These are phyloP conservation scores for Helarctos malayanus DNA, from an alignment of 2,797 vertebrate genomes.

Conservation along the genomic window DNA sequence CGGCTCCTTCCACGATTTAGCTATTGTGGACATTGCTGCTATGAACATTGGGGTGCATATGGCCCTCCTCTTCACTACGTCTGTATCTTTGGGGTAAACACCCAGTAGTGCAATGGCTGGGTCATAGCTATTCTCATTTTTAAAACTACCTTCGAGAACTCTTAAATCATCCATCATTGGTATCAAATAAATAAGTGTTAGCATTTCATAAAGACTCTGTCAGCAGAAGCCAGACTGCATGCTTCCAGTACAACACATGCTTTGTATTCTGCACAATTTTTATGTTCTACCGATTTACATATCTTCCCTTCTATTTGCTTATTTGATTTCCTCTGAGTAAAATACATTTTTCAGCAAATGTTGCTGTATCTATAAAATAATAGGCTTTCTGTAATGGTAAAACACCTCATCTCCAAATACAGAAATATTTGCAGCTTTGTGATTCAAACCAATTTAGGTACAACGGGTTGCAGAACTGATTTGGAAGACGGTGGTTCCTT, in stretches of 20 bases:
- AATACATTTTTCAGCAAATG: slow-evolving; percentile 85
- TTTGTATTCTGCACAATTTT: slow-evolving; percentile 13
- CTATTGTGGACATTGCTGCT: too few species aligned
- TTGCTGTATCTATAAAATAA: slow-evolving; percentile 82
- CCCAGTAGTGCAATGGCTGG: too few species aligned
- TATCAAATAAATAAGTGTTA: slow-evolving; percentile 61
- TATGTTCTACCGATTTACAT: slow-evolving; percentile 80
- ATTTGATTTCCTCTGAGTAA: slow-evolving; percentile 88
- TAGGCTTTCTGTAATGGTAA: slow-evolving; percentile 62
- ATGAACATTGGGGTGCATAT: too few species aligned
- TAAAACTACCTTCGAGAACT: slow-evolving; percentile 62
- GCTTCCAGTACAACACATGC: not conserved
- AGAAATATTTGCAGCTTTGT: slow-evolving; percentile 78
- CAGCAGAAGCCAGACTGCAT: slow-evolving; percentile 55
- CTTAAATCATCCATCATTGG: slow-evolving; percentile 32
- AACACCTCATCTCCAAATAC: slow-evolving; percentile 67
- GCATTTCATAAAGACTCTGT: slow-evolving; percentile 71
- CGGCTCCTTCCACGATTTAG: too few species aligned
- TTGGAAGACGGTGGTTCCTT: not conserved
- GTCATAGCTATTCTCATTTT: not conserved
- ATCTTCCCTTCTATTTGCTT: slow-evolving; percentile 86
- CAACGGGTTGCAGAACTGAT: not conserved
- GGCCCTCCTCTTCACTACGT: too few species aligned
- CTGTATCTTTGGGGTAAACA: too few species aligned
- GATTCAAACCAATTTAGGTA: slow-evolving; percentile 70